Conservation (phyloP, 1,140 invertebrate species). For the Cherax quadricarinatus region DNA sequence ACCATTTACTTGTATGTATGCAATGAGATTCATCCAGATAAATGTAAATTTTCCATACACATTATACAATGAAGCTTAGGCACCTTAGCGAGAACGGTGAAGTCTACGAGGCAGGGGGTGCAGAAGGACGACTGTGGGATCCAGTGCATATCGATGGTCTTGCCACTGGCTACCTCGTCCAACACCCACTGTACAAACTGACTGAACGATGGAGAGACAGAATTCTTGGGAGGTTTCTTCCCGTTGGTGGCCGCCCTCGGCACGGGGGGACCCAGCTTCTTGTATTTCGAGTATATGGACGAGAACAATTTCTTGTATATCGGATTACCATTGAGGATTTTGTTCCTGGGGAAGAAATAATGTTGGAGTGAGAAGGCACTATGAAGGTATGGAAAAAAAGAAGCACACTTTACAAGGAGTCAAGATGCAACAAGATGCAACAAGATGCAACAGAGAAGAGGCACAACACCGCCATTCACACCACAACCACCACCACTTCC, state of each 20-base stretch:
- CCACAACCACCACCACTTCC: too few species aligned
- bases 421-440: too few species aligned
- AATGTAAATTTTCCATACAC: too few species aligned
- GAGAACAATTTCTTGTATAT: constrained; percentile 86
- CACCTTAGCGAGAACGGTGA: constrained; percentile 79
- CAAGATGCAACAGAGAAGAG: too few species aligned
- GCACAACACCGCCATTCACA: too few species aligned
- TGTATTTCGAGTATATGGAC: constrained; percentile 65
- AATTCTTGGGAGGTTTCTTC: constrained; percentile 75
- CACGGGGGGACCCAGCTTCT: background rate
- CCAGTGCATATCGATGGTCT: constrained; percentile 92
- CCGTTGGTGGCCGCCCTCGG: background rate
- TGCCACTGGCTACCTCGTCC: constrained; percentile 71
- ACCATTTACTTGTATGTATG: too few species aligned
- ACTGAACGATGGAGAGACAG: constrained; percentile 77
- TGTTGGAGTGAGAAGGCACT: too few species aligned
- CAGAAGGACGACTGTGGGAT: constrained; percentile 90
- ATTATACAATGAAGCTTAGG: too few species aligned
- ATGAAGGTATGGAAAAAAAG: too few species aligned
- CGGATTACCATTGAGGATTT: constrained; percentile 80
- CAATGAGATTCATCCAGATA: too few species aligned
- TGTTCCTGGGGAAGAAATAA: constrained; percentile 40
- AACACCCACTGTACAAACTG: constrained; percentile 78
- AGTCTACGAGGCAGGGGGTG: constrained; percentile 89
- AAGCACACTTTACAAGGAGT: too few species aligned